These are phyloP conservation scores for Zelostemma sp. DNA, from an alignment of 1,140 invertebrate genomes.

Conservation along the genomic window DNA sequence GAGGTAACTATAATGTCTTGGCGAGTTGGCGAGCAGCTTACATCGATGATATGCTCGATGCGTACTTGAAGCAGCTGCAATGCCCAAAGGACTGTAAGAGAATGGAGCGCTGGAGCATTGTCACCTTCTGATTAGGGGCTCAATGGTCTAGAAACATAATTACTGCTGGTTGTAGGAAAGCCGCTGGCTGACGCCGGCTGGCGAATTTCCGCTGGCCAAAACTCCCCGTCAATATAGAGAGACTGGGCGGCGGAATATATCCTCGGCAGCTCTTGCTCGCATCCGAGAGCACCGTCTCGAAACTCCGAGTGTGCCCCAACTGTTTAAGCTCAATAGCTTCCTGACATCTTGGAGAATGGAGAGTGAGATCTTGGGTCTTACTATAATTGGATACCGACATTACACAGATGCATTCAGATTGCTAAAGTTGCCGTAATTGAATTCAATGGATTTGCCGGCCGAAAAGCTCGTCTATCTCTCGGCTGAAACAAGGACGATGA, in stretches of 20 bases:
- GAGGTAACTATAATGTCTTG: conserved; percentile 8
- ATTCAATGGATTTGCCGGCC: neutral
- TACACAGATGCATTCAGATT: conserved; percentile 33
- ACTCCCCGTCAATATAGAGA: conserved; percentile 13
- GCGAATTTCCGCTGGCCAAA: conserved; percentile 1
- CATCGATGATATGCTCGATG: conserved; percentile 10
- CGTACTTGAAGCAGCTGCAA: conserved; percentile 29
- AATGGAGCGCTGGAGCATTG: conserved; percentile 27
- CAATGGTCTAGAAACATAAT: conserved; percentile 38
- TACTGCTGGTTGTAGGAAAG: conserved; percentile 36
- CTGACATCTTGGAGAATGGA: conserved; percentile 35
- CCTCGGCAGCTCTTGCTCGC: neutral
- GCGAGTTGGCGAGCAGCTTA: conserved; percentile 10
- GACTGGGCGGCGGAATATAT: conserved; percentile 8
- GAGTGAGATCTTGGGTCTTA: conserved; percentile 16
- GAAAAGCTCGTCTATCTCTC: neutral
- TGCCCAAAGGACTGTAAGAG: conserved; percentile 18
- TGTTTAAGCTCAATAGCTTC: conserved; percentile 16
- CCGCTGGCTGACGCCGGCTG: neutral
- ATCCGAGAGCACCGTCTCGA: conserved; percentile 18
- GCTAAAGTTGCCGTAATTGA: conserved; percentile 6
- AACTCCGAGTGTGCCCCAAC: conserved; percentile 26
- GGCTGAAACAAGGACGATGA: too few relatives aligned
- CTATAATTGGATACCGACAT: conserved; percentile 39
- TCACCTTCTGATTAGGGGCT: conserved; percentile 43